Base-by-base conservation (phyloP, 2,888 invertebrate species). In the Meghimatium bilineatum region DNA sequence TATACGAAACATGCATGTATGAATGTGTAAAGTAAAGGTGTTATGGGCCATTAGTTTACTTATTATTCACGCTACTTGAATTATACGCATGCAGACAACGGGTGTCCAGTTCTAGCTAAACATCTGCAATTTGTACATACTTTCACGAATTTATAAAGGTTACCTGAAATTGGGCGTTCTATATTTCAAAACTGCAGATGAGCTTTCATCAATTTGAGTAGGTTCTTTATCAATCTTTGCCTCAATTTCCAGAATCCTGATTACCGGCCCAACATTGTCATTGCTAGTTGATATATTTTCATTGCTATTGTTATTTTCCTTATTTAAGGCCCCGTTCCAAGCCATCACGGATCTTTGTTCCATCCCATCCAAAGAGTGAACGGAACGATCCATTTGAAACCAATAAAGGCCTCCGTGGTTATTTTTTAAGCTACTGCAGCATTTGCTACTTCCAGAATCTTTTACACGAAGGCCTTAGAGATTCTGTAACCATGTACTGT, bases 151-250 rank as follows among this genome's bases (percentile, higher is more conserved):
- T 23, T 20, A 26, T 1, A 1, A 69, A 44, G 29, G 71, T 44
- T 36, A 93, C 93, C 92, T 91, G 87, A 93, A 93, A 87, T 93
- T 92, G 72, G 93, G 93, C 34, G 92, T 93, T 85, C 91, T 90
- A 85, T 93, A 93, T 86, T 92, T 92, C 52, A 93, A 85, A 69
- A 92, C 92, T 38, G 91, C 91, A 56, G 90, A 88, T 14, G 92
- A 92, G 67, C 89, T 89, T 86, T 93, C 93, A 84, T 93, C 92
- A 23, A 93, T 90, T 69, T 88, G 88, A 12, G 92, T 93, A 29
- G 92, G 90, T 85, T 90, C 89, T 78, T 92, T 92, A 81, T 93
- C 92, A 71, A 93, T 92, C 72, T 89, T 89, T 2, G 91, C 90
- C 79, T 90, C 89, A 38, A 92, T 88, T 72, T 91, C 90, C n/a